Conservation (phyloP, 2,888 invertebrate genomes). For the Caenorhabditis sp. region DNA sequence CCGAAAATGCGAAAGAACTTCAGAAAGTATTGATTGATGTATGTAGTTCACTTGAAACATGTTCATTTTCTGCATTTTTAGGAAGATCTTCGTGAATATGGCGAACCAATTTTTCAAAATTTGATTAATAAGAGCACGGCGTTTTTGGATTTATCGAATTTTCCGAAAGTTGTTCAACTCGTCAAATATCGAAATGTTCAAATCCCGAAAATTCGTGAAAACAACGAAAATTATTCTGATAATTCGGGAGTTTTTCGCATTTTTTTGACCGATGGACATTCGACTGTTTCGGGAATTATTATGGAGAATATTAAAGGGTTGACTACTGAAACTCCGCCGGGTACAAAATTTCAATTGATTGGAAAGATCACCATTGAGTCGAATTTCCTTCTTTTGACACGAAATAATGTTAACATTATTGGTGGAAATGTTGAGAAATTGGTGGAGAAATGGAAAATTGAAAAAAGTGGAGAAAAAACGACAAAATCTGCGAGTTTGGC, state of each 20-base stretch:
- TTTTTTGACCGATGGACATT: conserved; percentile 47
- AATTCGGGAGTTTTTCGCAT: conserved; percentile 30
- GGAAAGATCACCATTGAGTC: conserved; percentile 34
- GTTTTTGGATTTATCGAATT: conserved; percentile 6
- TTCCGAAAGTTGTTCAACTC: conserved; percentile 40
- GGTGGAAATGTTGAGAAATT: conserved; percentile 60
- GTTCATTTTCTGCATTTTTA: too few relatives aligned
- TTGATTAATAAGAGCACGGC: conserved; percentile 16
- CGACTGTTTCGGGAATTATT: conserved; percentile 21
- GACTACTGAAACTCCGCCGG: background rate
- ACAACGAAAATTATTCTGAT: conserved; percentile 16
- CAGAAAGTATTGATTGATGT: conserved; percentile 24
- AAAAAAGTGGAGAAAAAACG: conserved; percentile 33
- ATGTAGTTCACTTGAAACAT: too few relatives aligned
- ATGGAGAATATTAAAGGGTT: conserved; percentile 28
- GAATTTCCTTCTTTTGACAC: conserved; percentile 46
- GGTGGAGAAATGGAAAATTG: conserved; percentile 62
- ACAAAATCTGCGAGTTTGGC: conserved; percentile 28
- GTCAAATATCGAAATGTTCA: conserved; percentile 30
- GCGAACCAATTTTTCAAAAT: conserved; percentile 21
- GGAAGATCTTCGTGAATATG: conserved; percentile 38
- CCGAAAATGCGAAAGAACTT: conserved; percentile 17
- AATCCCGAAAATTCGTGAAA: conserved; percentile 28
- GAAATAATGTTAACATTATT: conserved; percentile 47
- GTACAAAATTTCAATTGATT: background rate